A percentile compares a stretch with the other conserved stretches of the same genome.
Evolutionary conservation across 1,140 invertebrate genomes (phyloP).

Genomic region (Drosophila santomea): DNA sequence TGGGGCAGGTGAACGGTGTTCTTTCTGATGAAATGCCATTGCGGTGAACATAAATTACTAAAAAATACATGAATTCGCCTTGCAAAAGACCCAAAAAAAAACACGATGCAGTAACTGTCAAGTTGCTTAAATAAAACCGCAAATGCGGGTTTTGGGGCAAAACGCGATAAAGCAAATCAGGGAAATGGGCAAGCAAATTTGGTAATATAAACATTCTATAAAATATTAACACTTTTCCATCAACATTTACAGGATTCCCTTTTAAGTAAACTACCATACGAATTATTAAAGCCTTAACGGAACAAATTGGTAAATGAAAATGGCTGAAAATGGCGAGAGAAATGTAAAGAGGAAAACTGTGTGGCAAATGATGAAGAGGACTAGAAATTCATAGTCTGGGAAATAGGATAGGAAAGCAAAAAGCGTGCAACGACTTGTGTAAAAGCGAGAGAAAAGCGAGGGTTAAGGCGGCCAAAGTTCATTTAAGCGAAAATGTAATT

Average conservation of each 20-base stretch:
- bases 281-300: neutral
- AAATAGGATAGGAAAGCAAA: neutral
- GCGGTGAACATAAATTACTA: constrained; percentile 30
- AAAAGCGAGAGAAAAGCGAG: neutral
- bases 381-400: constrained; percentile 6
- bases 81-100: constrained; percentile 7
- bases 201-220: neutral
- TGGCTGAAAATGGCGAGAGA: constrained; percentile 1
- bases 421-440: neutral
- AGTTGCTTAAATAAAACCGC: constrained; percentile 34
- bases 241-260: neutral
- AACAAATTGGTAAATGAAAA: neutral
- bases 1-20: constrained; percentile 24
- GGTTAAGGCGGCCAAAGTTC: constrained; percentile 50
- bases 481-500: constrained; percentile 82
- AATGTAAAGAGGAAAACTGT: constrained; percentile 1
- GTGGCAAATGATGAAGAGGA: constrained; percentile 8
- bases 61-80: constrained; percentile 7
- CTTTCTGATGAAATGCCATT: constrained; percentile 42
- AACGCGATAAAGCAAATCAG: neutral
- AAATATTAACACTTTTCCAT: neutral
- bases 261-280: too few species aligned
- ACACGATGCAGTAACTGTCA: constrained; percentile 23
- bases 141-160: neutral
- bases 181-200: neutral